Base-by-base conservation (phyloP, 2,113 vertebrate genomes). In the Pachypanchax playfairii region DNA sequence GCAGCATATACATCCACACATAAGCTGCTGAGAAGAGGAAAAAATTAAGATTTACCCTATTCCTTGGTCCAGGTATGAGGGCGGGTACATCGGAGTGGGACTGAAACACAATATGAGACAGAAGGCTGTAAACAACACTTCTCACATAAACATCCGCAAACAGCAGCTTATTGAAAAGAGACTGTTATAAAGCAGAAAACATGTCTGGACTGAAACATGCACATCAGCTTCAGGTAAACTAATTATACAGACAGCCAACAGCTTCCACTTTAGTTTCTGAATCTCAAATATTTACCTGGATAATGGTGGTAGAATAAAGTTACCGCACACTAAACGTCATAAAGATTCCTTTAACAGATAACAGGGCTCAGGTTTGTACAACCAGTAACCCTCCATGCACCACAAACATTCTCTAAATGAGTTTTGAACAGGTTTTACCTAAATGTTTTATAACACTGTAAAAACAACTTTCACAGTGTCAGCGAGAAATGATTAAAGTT, bases 41-140 rank as follows among this genome's bases (percentile, higher is more conserved):
- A 13, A n/a, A 29, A 47, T 24, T 56, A 59, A 47, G 18, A 53
- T 94, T 94, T 93, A 97, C 95, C 96, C 96, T 11, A 98, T 97
- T 84, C 96, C 96, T 69, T 95, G 95, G 85, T 98, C 96, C 94
- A 98, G 87, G 89, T 98, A 98, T 2, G 95, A 96, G 21, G 96
- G 96, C 70, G 96, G 96, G 87, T 98, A 98, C 96, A 98, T 98
- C 43, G 96, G 96, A 88, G 96, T 98, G 66, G 96, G 96, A 89
- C 96, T 98, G 87, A 18, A 85, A 81, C n/a, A 79, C 83, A 79
- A 78, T 46, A 77, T 66, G 69, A 77, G 41, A 65, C 12, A 51
- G 55, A 39, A 68, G 47, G 74, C 29, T 0, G 57, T 82, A 75
- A 80, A 72, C 67, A 79, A 69, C 53, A 48, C n/a, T 51, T 70